Percentiles rank a stretch among this genome's conserved stretches.
Conservation (phyloP, 2,797 vertebrate species). For the Falco berigora region DNA sequence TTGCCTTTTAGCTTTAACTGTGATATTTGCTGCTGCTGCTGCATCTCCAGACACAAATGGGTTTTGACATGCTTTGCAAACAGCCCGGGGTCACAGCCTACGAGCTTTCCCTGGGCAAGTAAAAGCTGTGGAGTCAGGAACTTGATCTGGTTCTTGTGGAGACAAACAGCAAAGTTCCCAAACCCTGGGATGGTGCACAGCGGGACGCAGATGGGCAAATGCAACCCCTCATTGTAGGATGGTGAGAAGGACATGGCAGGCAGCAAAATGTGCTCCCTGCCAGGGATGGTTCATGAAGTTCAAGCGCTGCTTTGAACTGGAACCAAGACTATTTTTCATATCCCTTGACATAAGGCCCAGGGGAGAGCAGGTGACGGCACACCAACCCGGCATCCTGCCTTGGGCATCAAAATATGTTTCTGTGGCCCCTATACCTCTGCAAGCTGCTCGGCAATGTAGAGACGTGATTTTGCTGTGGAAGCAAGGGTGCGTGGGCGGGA, state of each 20-base stretch:
- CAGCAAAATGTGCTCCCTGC: neutral
- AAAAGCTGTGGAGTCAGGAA: neutral
- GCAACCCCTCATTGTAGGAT: neutral
- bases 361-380: neutral
- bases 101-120: neutral
- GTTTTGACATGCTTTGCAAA: slow-evolving; percentile 46
- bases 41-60: neutral
- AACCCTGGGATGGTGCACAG: no score
- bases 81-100: neutral
- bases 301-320: neutral
- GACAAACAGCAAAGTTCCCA: neutral
- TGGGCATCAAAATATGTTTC: neutral
- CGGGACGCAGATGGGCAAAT: neutral
- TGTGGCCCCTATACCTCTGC: neutral
- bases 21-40: neutral
- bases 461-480: neutral
- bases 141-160: neutral
- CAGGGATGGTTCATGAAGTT: neutral
- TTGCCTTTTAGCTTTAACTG: slow-evolving; percentile 41
- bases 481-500: neutral
- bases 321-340: neutral
- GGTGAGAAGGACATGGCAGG: neutral
- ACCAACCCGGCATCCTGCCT: neutral
- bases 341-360: neutral
- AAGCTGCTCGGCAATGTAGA: neutral